These are phyloP conservation scores for Tipula confusa DNA, from an alignment of 2,888 invertebrate species.

Conservation along the genomic window DNA sequence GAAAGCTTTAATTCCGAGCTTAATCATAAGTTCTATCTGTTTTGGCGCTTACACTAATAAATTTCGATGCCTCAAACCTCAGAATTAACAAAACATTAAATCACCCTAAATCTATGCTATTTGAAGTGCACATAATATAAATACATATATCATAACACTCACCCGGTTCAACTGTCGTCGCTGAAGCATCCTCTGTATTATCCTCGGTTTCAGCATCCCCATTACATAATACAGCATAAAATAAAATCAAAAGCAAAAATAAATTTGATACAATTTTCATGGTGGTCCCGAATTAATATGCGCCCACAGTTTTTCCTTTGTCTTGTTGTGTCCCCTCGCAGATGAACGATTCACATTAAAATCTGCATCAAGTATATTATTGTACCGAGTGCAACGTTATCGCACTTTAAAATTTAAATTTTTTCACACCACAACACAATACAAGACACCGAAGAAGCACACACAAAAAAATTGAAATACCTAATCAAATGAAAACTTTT, in stretches of 20 bases:
- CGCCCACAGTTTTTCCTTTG: not conserved
- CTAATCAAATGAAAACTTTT: not conserved
- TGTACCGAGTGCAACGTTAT: not conserved
- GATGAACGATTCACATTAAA: not conserved
- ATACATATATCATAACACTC: not conserved
- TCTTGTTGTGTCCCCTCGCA: not conserved
- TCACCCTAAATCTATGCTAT: not conserved
- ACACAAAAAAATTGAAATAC: not conserved
- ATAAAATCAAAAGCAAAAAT: not conserved
- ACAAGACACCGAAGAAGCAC: not conserved
- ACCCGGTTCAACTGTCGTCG: slow-evolving; percentile 10
- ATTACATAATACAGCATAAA: slow-evolving; percentile 4
- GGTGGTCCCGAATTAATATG: not conserved
- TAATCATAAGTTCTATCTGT: too few species aligned
- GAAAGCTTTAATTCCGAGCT: not conserved
- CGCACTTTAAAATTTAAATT: not conserved
- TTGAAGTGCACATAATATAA: not conserved
- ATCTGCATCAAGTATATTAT: not conserved
- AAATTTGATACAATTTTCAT: not conserved
- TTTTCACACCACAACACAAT: not conserved
- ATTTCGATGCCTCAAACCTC: too few species aligned
- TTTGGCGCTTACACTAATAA: too few species aligned
- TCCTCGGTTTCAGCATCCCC: slow-evolving; percentile 3
- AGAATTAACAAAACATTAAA: too few species aligned
- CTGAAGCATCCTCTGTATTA: not conserved